Conservation (phyloP, 2,888 invertebrate genomes). For the Carterocephalus palaemon region DNA sequence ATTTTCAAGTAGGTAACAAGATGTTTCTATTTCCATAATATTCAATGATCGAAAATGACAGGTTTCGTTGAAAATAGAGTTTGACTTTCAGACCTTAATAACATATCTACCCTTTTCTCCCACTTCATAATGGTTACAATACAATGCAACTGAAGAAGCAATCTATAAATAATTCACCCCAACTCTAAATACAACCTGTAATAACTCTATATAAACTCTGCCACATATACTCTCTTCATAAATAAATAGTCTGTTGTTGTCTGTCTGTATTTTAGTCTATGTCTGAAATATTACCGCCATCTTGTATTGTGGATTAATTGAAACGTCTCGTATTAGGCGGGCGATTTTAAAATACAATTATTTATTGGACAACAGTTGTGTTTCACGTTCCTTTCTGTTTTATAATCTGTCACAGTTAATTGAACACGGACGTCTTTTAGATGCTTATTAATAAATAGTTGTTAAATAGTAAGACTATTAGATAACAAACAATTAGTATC, state of each 20-base stretch:
- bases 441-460: conserved; percentile 2
- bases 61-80: no score
- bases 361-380: conserved; percentile 30
- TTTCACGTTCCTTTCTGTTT: conserved; percentile 27
- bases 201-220: not conserved
- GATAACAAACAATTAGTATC: no score
- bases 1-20: no score
- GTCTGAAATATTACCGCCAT: conserved; percentile 23
- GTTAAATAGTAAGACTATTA: conserved; percentile 3
- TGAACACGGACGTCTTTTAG: conserved; percentile 2
- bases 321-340: conserved; percentile 38
- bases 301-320: conserved; percentile 41
- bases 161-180: no score
- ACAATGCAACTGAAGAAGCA: no score
- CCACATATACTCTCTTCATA: not conserved
- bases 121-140: no score
- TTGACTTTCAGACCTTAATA: no score
- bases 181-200: no score
- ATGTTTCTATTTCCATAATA: no score
- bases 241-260: conserved; percentile 4
- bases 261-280: conserved; percentile 8
- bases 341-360: conserved; percentile 43
- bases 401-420: conserved; percentile 20
- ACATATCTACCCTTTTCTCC: no score
- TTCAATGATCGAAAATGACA: no score